Percentiles rank a stretch among this genome's conserved stretches.
Evolutionary conservation across 2,888 invertebrate genomes (phyloP).

Genomic region (Zelleria hepariella): DNA sequence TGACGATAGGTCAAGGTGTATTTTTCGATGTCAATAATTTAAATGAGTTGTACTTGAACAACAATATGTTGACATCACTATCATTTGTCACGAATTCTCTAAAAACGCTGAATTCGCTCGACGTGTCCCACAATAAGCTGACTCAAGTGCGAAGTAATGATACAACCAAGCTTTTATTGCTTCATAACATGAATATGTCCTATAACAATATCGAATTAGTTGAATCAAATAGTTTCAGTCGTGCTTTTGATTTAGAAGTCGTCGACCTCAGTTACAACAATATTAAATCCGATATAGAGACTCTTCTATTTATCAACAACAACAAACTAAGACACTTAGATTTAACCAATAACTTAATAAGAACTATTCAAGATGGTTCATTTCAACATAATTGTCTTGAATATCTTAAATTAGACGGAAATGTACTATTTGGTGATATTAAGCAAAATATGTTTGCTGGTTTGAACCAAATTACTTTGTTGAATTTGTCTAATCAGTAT

Average conservation of each 20-base stretch:
- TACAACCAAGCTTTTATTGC: conserved; percentile 30
- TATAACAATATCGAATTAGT: conserved; percentile 37
- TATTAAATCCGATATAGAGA: conserved; percentile 34
- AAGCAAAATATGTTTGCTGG: conserved; percentile 37
- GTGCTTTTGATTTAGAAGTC: conserved; percentile 27
- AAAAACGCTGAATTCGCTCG: conserved; percentile 30
- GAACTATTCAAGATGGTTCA: conserved; percentile 31
- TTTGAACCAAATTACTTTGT: conserved; percentile 24
- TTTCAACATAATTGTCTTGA: conserved; percentile 34
- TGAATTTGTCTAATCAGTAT: conserved; percentile 38
- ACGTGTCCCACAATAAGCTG: conserved; percentile 39
- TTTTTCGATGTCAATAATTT: conserved; percentile 32
- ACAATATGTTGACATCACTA: conserved; percentile 35
- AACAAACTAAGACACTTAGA: conserved; percentile 32
- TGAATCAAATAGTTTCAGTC: conserved; percentile 42
- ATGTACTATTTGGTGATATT: conserved; percentile 35
- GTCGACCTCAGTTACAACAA: conserved; percentile 45
- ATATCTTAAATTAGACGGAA: conserved; percentile 39
- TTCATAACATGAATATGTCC: conserved; percentile 41
- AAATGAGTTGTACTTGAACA: conserved; percentile 25
- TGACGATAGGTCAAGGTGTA: conserved; percentile 19
- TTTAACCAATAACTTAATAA: conserved; percentile 38
- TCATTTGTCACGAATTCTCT: conserved; percentile 38
- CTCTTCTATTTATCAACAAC: conserved; percentile 38
- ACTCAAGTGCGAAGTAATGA: conserved; percentile 34